Evolutionary conservation across 2,113 vertebrate genomes (phyloP).

Genomic region (Potamarius usumacintae): DNA sequence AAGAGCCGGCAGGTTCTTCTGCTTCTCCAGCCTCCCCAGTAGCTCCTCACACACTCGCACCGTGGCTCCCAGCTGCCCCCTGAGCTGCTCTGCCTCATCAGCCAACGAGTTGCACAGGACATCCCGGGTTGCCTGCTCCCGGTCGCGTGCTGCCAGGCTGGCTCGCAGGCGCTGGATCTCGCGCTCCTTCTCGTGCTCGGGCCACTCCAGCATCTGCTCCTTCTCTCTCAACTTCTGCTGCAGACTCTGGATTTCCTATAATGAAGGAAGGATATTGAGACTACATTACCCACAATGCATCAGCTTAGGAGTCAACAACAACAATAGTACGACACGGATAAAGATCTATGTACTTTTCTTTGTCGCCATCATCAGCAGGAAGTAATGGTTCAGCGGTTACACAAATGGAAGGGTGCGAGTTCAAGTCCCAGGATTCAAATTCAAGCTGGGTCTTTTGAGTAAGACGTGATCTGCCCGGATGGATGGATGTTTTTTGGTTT

Average conservation of each 20-base stretch:
- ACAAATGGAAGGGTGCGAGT: too few species aligned
- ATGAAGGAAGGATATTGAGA: constrained; percentile 22
- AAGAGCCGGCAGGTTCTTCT: constrained; percentile 57
- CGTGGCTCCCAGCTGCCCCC: constrained; percentile 78
- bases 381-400: not conserved
- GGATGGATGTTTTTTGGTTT: not conserved
- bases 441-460: not conserved
- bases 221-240: constrained; percentile 73
- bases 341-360: not conserved
- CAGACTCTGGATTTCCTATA: constrained; percentile 81
- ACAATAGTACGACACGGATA: not conserved
- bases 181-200: constrained; percentile 75
- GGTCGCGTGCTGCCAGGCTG: constrained; percentile 75
- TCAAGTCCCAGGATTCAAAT: not conserved
- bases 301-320: too few species aligned
- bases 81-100: constrained; percentile 82
- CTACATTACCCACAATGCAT: not conserved
- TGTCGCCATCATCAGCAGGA: not conserved
- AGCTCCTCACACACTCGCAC: constrained; percentile 90
- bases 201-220: constrained; percentile 75
- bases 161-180: constrained; percentile 76
- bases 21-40: constrained; percentile 77
- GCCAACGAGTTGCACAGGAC: constrained; percentile 83
- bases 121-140: constrained; percentile 75
- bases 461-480: not conserved